Evolutionary conservation across 2,797 vertebrate species (phyloP), one percentile per base, ranked within the genome.

Genomic region (Coreius guichenoti): DNA sequence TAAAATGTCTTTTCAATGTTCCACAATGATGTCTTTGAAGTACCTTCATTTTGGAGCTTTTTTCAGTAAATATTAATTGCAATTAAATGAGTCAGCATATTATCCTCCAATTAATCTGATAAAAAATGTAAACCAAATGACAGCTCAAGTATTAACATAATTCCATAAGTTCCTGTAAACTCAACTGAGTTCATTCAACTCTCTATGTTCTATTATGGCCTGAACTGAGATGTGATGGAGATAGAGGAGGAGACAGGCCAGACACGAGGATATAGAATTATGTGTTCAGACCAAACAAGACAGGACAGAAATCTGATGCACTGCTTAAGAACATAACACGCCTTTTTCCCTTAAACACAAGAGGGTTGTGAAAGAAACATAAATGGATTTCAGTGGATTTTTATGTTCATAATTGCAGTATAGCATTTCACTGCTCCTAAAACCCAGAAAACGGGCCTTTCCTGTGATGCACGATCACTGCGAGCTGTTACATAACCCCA

Each of bases 181-280:
- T 75, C 29, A 33, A 2, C 5, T 31, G 11, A 63, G n/a, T 65
- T 5, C 36, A 39, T 36, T 43, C 14, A 78, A 4, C 49, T 61
- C 14, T 61, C 14, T 45, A 14, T 73, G 43, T 45, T 29, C 14
- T 29, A 26, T 43, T 29, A 19, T 5, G 3, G 17, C n/a, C 76
- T 63, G 26, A 47, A 76, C 23, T 26, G 29, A 76, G 45, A 68
- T 4, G 4, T 49, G 8, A 63, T 67, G 9, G 23, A 9, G 72
- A 67, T 26, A 17, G 19, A 49, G 43, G 2, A 65, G 26, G 63
- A 77, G 33, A 77, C 82, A 69, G 17, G n/a, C 65, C 63, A 78
- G 83, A 79, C 49, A 61, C 49, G 33, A 58, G 49, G 36, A 78
- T 70, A 70, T 78, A 78, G 65, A 84, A 78, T 84, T 84, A 84